Conservation (phyloP, 2,797 vertebrate species). For the Acipenser transmontanus region DNA sequence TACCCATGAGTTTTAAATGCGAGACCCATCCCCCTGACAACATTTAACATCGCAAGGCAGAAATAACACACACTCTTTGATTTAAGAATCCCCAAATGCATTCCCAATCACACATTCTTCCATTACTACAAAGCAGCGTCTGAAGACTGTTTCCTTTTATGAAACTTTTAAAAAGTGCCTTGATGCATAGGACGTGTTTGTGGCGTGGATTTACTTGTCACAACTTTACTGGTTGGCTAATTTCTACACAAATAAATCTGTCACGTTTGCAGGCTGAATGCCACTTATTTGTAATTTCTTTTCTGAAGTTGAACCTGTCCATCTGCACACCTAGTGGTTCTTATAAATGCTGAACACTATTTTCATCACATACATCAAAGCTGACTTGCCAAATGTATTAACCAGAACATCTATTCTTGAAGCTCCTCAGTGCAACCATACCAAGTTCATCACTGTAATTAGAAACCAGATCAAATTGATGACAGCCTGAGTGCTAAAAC, state of each 20-base stretch:
- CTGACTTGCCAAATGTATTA: background rate
- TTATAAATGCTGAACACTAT: background rate
- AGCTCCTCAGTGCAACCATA: background rate
- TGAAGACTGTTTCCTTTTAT: slow-evolving; percentile 7
- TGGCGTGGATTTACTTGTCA: slow-evolving; percentile 14
- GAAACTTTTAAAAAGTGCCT: no score
- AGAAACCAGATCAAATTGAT: background rate
- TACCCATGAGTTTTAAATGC: no score
- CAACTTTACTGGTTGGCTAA: background rate
- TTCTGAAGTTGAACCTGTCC: no score
- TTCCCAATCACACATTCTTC: no score
- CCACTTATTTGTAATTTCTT: no score
- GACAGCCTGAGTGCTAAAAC: background rate
- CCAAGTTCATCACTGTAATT: slow-evolving; percentile 1
- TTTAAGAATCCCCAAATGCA: no score
- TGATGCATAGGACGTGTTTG: no score
- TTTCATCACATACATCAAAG: background rate
- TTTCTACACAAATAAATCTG: slow-evolving; percentile 14
- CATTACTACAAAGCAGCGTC: no score
- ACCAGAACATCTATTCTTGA: background rate
- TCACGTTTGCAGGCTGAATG: no score
- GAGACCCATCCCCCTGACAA: no score
- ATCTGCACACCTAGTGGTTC: background rate
- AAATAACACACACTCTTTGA: no score
- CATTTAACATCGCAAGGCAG: no score